Evolutionary conservation across 1,140 invertebrate species (phyloP).

Genomic region (Brachionus sp.): DNA sequence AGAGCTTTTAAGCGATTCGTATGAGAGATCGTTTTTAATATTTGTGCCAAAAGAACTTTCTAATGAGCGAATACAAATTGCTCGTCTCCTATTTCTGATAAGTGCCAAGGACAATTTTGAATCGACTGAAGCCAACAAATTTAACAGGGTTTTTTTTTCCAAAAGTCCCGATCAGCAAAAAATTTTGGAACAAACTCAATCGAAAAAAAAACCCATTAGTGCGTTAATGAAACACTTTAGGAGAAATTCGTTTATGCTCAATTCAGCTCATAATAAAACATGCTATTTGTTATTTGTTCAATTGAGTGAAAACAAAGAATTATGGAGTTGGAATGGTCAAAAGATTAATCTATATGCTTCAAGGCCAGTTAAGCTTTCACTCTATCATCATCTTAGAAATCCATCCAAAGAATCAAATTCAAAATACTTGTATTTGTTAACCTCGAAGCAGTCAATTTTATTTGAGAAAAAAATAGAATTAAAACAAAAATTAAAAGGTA

Average conservation of each 20-base stretch:
- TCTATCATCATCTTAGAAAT: constrained; percentile 26
- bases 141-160: background rate
- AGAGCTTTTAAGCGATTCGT: background rate
- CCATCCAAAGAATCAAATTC: background rate
- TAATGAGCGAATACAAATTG: constrained; percentile 32
- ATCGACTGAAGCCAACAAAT: background rate
- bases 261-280: background rate
- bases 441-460: background rate
- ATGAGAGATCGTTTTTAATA: background rate
- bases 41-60: constrained; percentile 36
- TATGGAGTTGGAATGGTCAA: background rate
- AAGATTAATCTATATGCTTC: background rate
- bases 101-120: constrained; percentile 16
- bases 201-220: background rate
- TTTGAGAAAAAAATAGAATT: background rate
- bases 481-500: constrained; percentile 29
- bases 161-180: background rate
- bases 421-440: constrained; percentile 3
- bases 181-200: background rate
- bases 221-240: background rate
- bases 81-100: background rate
- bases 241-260: background rate
- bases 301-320: background rate
- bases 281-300: constrained; percentile 11
- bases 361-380: background rate